Percentiles rank a stretch among this genome's conserved stretches.
Evolutionary conservation across 1,140 invertebrate species (phyloP).

Genomic region (Idris sp.): DNA sequence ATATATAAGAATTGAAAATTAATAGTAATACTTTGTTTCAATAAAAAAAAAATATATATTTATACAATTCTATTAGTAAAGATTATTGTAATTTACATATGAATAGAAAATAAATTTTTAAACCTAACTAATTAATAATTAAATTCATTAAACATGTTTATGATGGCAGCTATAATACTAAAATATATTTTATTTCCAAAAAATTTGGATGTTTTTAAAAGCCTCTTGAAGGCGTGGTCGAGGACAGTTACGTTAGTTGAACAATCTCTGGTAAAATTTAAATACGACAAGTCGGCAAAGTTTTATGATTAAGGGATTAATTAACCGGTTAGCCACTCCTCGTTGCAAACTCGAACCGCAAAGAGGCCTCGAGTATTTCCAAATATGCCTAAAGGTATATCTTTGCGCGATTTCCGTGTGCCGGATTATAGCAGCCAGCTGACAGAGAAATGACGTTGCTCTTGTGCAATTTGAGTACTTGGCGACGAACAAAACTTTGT

Average conservation of each 20-base stretch:
- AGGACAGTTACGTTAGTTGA: constrained; percentile 51
- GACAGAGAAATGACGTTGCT: constrained; percentile 38
- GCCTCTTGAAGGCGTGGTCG: constrained; percentile 48
- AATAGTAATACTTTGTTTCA: no score
- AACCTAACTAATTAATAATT: no score
- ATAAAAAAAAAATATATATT: no score
- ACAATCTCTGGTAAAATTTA: constrained; percentile 59
- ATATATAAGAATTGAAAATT: no score
- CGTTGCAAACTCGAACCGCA: constrained; percentile 44
- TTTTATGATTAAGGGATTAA: constrained; percentile 67
- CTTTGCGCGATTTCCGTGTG: constrained; percentile 55
- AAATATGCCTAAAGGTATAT: constrained; percentile 50
- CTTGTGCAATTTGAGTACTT: constrained; percentile 50
- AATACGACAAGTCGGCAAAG: constrained; percentile 62
- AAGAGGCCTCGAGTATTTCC: constrained; percentile 64
- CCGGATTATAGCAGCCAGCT: constrained; percentile 46
- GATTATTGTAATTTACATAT: no score
- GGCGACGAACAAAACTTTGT: constrained; percentile 61
- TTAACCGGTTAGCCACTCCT: constrained; percentile 63
- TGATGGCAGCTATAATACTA: constrained; percentile 1
- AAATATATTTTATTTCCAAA: constrained; percentile 1
- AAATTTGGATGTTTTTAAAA: constrained; percentile 39
- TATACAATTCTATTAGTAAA: no score
- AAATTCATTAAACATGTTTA: no score
- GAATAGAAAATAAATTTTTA: no score